phyloP scores from a whole-genome alignment of 2,797 vertebrate species.

The Heteromormyrus szaboi region DNA sequence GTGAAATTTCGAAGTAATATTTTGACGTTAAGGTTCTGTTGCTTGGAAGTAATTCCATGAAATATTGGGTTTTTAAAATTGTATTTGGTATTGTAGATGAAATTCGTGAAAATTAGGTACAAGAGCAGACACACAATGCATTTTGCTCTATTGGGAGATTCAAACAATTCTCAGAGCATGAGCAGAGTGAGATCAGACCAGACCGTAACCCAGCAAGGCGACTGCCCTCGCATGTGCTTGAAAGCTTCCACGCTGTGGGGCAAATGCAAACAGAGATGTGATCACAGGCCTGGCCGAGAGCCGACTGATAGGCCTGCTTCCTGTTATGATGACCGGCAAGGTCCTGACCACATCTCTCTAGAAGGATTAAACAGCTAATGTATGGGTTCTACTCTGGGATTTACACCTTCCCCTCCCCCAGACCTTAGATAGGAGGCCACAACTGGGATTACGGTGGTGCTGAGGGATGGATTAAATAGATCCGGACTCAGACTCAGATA shows the following conservation, averaged over 20 bases:
- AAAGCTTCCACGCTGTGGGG: not conserved
- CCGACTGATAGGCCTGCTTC: not conserved
- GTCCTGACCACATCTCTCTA: not conserved
- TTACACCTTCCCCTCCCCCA: not conserved
- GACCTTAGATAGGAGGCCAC: not conserved
- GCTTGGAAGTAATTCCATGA: not conserved
- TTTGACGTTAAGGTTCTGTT: not conserved
- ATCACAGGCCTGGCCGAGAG: not conserved
- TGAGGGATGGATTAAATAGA: not conserved
- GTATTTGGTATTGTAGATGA: not conserved
- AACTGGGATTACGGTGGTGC: not conserved
- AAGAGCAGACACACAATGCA: not conserved
- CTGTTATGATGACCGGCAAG: constrained; percentile 5
- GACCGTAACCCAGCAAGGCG: not conserved
- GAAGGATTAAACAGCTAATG: not conserved
- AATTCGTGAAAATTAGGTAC: not conserved
- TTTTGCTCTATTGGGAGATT: not conserved
- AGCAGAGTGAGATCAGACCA: not conserved
- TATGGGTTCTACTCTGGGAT: not conserved
- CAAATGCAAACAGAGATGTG: not conserved
- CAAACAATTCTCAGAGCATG: not conserved
- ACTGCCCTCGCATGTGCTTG: not conserved
- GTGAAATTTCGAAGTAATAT: not conserved
- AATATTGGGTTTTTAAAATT: not conserved
- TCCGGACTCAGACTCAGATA: not conserved